Percentiles rank a stretch among this genome's conserved stretches.
These are phyloP conservation scores for Drosophila flavopinicola DNA, from an alignment of 2,888 invertebrate species.

Conservation along the genomic window DNA sequence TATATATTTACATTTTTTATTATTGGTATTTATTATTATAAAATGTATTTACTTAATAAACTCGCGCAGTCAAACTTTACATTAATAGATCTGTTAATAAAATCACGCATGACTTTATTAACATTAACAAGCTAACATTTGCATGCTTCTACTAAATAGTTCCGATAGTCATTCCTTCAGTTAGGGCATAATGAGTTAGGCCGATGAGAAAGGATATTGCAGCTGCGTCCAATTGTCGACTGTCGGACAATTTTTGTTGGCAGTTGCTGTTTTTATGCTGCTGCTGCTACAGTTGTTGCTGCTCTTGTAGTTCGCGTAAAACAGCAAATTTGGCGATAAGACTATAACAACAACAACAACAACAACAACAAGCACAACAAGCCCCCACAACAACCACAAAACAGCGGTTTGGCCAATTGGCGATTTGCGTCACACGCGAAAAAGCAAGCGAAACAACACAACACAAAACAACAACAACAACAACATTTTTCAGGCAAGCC, in stretches of 20 bases:
- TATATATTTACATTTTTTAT: no score
- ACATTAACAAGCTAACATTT: no score
- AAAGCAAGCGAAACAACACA: conserved; percentile 23
- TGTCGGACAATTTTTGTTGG: conserved; percentile 11
- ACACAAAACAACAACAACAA: neutral
- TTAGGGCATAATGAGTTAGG: conserved; percentile 40
- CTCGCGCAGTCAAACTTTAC: no score
- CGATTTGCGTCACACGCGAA: conserved; percentile 63
- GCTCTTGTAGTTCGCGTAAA: conserved; percentile 42
- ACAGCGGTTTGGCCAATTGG: conserved; percentile 65
- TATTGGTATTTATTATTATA: no score
- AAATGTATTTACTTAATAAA: no score
- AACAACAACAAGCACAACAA: conserved; percentile 24
- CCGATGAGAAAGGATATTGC: conserved; percentile 28
- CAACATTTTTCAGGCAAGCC: conserved; percentile 4
- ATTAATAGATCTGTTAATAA: no score
- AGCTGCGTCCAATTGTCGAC: neutral
- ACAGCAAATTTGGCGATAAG: conserved; percentile 61
- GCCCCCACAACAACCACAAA: conserved; percentile 54
- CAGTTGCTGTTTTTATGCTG: neutral
- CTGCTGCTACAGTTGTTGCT: conserved; percentile 7
- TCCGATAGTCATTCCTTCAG: neutral
- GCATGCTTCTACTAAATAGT: no score
- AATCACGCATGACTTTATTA: no score
- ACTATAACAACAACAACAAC: conserved; percentile 24